Evolutionary conservation across 2,797 vertebrate species (phyloP).

Genomic region (Sarcoramphus papa): DNA sequence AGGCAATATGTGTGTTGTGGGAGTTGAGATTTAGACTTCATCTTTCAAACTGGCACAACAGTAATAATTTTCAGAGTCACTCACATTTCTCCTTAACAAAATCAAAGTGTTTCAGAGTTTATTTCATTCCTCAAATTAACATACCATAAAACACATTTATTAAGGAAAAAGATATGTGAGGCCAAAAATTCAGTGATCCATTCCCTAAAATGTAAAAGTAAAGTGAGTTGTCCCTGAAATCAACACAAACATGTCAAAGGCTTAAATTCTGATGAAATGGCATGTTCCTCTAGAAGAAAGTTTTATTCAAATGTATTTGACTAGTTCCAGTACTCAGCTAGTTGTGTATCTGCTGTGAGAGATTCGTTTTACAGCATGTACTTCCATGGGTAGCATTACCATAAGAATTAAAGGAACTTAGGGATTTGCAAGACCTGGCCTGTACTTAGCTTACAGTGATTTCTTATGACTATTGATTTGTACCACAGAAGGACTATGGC

Average conservation of each 20-base stretch:
- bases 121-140: neutral
- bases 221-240: neutral
- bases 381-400: neutral
- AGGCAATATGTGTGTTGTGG: neutral
- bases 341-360: neutral
- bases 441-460: neutral
- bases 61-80: neutral
- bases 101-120: neutral
- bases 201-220: neutral
- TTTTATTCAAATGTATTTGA: neutral
- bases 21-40: neutral
- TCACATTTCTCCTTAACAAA: neutral
- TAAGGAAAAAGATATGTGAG: neutral
- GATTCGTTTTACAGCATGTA: neutral
- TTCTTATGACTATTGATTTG: neutral
- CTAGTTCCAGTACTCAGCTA: neutral
- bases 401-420: neutral
- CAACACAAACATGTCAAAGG: neutral
- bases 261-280: neutral
- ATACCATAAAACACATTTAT: neutral
- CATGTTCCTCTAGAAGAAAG: neutral
- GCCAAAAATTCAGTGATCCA: neutral
- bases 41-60: accelerated
- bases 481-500: neutral
- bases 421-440: neutral